Evolutionary conservation across 2,113 vertebrate genomes (phyloP).

Genomic region (Cebidichthys violaceus): DNA sequence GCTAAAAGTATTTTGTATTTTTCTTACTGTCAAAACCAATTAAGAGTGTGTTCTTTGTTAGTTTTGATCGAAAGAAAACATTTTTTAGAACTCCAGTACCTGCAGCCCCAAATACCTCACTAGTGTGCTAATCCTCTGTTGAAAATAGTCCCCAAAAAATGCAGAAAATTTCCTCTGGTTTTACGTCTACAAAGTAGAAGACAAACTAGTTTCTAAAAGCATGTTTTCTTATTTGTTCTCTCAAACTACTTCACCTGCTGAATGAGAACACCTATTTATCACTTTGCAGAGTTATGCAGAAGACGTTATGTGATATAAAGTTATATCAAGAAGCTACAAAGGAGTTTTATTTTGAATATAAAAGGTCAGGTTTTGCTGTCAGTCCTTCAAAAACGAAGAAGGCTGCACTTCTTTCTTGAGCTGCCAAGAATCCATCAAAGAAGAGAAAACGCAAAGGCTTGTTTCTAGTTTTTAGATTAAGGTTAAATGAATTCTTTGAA

Average conservation of each 20-base stretch:
- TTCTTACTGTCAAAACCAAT: not conserved
- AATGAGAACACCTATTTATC: too few species aligned
- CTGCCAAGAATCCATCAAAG: not conserved
- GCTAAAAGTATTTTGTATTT: not conserved
- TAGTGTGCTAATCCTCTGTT: not conserved
- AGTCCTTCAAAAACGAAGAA: not conserved
- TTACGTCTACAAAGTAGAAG: too few species aligned
- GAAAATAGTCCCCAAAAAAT: too few species aligned
- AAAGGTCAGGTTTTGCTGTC: not conserved
- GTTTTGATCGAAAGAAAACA: too few species aligned
- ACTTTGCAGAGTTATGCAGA: too few species aligned
- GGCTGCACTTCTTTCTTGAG: not conserved
- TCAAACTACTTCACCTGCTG: too few species aligned
- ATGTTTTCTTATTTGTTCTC: too few species aligned
- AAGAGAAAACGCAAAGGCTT: not conserved
- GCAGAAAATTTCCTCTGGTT: too few species aligned
- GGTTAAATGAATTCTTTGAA: not conserved
- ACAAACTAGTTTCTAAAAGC: too few species aligned
- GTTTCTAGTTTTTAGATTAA: not conserved
- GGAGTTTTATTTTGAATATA: not conserved
- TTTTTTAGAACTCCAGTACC: not conserved
- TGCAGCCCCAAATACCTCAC: not conserved
- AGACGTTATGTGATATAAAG: not conserved
- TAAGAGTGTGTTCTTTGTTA: too few species aligned
- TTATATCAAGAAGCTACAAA: not conserved